phyloP scores from a whole-genome alignment of 1,140 invertebrate genomes.

The Drosophila burlai region DNA sequence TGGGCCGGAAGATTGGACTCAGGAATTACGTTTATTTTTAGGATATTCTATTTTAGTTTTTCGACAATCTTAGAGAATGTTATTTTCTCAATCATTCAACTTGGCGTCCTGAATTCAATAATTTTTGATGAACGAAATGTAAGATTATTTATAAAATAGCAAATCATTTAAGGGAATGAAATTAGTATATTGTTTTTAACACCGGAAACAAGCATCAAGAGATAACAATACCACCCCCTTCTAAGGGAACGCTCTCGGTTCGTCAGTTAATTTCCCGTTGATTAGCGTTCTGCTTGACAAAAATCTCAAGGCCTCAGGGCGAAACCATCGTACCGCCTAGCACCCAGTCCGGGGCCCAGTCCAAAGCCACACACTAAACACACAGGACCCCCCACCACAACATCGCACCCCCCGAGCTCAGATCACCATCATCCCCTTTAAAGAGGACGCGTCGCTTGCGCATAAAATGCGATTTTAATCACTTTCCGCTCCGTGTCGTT shows the following conservation, averaged over 20 bases:
- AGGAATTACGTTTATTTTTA: neutral
- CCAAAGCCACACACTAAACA: conserved; percentile 46
- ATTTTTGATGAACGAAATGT: neutral
- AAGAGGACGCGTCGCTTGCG: conserved; percentile 50
- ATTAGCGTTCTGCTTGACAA: conserved; percentile 52
- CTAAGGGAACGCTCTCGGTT: neutral
- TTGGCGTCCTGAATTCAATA: neutral
- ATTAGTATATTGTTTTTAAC: neutral
- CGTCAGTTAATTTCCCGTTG: conserved; percentile 62
- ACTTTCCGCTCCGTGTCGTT: conserved; percentile 75
- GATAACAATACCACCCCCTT: neutral
- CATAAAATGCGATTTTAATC: conserved; percentile 83
- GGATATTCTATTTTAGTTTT: neutral
- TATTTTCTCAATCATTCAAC: neutral
- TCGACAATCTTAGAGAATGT: no score
- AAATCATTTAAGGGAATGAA: neutral
- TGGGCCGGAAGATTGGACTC: neutral
- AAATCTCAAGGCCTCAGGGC: conserved; percentile 7
- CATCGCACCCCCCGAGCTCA: conserved; percentile 20
- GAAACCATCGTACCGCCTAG: conserved; percentile 21
- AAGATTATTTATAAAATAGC: neutral
- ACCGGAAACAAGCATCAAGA: neutral
- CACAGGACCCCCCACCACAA: conserved; percentile 41
- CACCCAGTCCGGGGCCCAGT: conserved; percentile 5
- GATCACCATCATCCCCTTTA: conserved; percentile 13